Evolutionary conservation across 2,113 vertebrate genomes (phyloP), one percentile per base, ranked within the genome.

Genomic region (Gymnarchus niloticus): DNA sequence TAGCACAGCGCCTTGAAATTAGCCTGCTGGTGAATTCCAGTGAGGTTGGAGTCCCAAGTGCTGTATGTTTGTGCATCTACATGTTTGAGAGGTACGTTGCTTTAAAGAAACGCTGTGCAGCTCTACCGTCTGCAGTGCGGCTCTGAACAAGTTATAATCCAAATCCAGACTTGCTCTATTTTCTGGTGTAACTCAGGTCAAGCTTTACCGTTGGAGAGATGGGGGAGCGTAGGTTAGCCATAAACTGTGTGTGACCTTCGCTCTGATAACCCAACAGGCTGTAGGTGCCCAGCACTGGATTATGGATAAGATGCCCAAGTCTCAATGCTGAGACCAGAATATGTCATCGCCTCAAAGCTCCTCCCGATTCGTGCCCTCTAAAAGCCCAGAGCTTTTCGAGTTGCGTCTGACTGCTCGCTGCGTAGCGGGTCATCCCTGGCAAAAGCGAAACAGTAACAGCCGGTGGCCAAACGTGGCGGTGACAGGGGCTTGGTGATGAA

Each of bases 301-400:
- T 78, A 78, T 78, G 76, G 76, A 41, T 78, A 78, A 78, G 44
- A 78, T 78, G 76, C 23, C 76, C 44, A 48, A 78, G 46, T 78
- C 76, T 41, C 23, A 21, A 41, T 37, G 6, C 44, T 78, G 76
- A 48, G 44, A 44, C 23, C 37, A 48, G 44, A 78, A 78, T 44
- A 41, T 78, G 76, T 78, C 76, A 78, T 44, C 76, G 44, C 44
- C 76, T 78, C 23, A 17, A 28, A 73, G 65, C 33, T 19, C 65
- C 41, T 73, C 65, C 65, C 33, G 65, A 37, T 33, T 33, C 41
- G 65, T 73, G 65, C 65, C 33, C 65, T 41, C 65, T 73, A 73
- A 73, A 73, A 41, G 65, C 65, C 65, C 41, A 33, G 65, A 33
- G 65, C 41, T 73, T 73, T 73, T 73, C 65, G 12, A 17, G 33